Base-by-base conservation (phyloP, 2,113 vertebrate species). In the Dolichallabes microphthalmus region DNA sequence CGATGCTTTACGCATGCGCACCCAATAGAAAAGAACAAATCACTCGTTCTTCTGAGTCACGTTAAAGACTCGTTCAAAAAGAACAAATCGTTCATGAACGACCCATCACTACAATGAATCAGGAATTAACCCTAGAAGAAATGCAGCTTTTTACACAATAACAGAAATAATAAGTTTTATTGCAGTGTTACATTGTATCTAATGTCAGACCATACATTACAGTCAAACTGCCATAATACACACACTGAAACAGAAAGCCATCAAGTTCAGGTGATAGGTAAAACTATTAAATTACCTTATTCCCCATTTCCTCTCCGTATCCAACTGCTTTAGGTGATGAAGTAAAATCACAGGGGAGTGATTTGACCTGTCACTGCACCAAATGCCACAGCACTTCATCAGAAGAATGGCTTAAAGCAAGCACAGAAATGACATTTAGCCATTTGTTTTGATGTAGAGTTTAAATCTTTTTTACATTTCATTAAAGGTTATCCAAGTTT, bases 361-460 rank as follows among this genome's bases (percentile, higher is more conserved):
- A 81, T 64, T 13, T 81, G 79, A 81, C 11, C 58, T 80, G 58
- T 63, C 30, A n/a, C 39, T 52, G 61, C 25, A 81, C 58, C 61
- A 81, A 81, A 66, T 66, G 75, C 22, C 75, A 58, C 6, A 78
- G 27, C 27, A 57, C 57, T 81, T 52, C 52, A 45, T 81, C 27
- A 27, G 13, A 66, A 63, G 52, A 52, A 66, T 66, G 32, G 25
- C 79, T 66, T 64, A 81, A 63, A 52, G 22, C 35, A 63, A 60
- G 58, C 78, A 80, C 10, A 80, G 25, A n/a, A 80, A 64, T 81
- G 22, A 64, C 60, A 63, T 81, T 66, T 66, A n/a, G 14, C 12
- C 22, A 52, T 66, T n/a, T 66, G 15, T 66, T 53, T 35, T 45
- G 11, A 78, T 78, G 15, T 30, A 63, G 78, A 45, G 20, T 63